Evolutionary conservation across 2,113 vertebrate genomes (phyloP).

Genomic region (Setophaga coronata): DNA sequence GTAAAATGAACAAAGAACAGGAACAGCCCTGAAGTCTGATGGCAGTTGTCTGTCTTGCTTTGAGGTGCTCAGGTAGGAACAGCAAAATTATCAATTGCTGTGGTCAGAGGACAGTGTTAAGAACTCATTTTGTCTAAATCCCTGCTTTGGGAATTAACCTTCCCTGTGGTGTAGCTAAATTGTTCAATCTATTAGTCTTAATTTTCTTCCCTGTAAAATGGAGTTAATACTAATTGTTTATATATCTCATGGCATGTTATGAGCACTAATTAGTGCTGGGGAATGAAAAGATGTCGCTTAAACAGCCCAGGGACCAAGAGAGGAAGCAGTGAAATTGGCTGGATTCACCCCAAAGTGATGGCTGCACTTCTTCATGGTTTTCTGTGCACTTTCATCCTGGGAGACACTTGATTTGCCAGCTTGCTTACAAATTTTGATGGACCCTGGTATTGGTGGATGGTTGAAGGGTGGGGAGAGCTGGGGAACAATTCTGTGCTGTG

Average conservation of each 20-base stretch:
- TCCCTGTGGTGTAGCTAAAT: neutral
- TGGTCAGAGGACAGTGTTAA: neutral
- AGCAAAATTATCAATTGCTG: neutral
- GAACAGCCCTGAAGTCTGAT: neutral
- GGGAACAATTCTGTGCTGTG: neutral
- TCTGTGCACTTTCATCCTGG: neutral
- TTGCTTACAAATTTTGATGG: neutral
- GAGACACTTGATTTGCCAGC: neutral
- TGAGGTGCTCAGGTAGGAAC: neutral
- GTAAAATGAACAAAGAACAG: neutral
- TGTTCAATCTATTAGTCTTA: neutral
- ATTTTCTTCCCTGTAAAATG: neutral
- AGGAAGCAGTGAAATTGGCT: neutral
- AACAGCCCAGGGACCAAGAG: neutral
- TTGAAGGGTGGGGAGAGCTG: neutral
- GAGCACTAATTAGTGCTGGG: neutral
- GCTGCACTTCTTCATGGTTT: neutral
- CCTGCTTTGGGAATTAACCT: neutral
- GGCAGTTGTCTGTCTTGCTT: neutral
- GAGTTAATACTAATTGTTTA: neutral
- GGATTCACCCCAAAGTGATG: neutral
- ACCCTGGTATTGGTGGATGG: neutral
- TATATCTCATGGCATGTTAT: neutral
- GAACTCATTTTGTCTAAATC: neutral
- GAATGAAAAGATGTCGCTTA: neutral